Conservation (phyloP, 2,113 vertebrate genomes). For the Athene noctua region DNA sequence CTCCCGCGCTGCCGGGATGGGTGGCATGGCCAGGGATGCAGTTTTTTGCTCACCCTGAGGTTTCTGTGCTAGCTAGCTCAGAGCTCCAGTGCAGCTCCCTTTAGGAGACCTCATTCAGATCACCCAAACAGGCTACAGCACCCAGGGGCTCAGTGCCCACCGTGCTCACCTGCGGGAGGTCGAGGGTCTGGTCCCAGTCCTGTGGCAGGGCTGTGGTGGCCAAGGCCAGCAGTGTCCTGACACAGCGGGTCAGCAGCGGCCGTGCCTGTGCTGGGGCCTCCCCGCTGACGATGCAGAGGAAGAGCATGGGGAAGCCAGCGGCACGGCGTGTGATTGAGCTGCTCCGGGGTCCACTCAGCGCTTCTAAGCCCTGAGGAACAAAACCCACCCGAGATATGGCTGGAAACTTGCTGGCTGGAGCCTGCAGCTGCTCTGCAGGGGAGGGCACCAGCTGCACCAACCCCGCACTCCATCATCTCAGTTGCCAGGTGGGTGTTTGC, state of each 20-base stretch:
- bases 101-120: not conserved
- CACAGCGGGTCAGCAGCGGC: conserved; percentile 73
- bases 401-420: not conserved
- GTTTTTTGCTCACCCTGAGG: not conserved
- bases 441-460: not conserved
- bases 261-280: conserved; percentile 72
- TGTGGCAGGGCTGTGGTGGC: conserved; percentile 67
- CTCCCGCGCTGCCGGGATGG: accelerated
- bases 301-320: conserved; percentile 86
- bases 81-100: accelerated
- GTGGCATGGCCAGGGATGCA: accelerated
- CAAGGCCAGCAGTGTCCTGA: conserved; percentile 73
- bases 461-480: accelerated
- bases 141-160: accelerated
- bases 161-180: conserved; percentile 82
- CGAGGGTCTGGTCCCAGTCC: conserved; percentile 86
- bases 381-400: not conserved
- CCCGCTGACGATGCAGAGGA: conserved; percentile 80
- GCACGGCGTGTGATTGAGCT: conserved; percentile 84
- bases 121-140: accelerated
- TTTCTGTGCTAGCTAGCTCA: accelerated
- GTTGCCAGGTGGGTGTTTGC: not conserved
- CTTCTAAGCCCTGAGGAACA: conserved; percentile 74
- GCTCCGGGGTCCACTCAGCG: conserved; percentile 73
- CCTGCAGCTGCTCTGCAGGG: not conserved